phyloP scores from a whole-genome alignment of 2,888 invertebrate species.

The Coremacera marginata region DNA sequence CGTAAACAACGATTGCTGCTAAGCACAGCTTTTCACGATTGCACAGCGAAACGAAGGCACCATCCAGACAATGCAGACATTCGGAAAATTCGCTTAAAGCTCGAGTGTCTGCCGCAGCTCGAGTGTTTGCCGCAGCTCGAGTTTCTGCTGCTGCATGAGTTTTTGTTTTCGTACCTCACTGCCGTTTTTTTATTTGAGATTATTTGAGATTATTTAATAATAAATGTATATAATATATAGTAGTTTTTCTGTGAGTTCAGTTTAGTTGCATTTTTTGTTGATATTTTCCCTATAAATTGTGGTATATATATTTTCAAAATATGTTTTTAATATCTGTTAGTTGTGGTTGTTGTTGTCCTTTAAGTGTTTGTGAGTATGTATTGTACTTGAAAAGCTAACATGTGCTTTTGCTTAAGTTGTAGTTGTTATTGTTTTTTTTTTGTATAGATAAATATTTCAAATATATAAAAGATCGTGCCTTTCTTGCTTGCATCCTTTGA shows the following conservation, averaged over 20 bases:
- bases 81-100: no score
- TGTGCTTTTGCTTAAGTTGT: slow-evolving; percentile 21
- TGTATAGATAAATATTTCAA: neutral
- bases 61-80: no score
- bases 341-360: neutral
- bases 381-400: slow-evolving; percentile 22
- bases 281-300: neutral
- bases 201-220: slow-evolving; percentile 15
- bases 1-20: no score
- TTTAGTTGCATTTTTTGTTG: slow-evolving; percentile 14
- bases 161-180: no score
- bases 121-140: no score
- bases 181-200: no score
- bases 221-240: slow-evolving; percentile 26
- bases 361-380: neutral
- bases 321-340: neutral
- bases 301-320: neutral
- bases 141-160: no score
- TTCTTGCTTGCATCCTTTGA: neutral
- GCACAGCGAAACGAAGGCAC: no score
- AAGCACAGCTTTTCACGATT: no score
- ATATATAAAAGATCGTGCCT: neutral
- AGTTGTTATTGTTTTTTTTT: slow-evolving; percentile 2
- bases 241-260: neutral
- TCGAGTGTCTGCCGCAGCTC: no score